Evolutionary conservation across 2,797 vertebrate genomes (phyloP).

Genomic region (Salmo trutta): DNA sequence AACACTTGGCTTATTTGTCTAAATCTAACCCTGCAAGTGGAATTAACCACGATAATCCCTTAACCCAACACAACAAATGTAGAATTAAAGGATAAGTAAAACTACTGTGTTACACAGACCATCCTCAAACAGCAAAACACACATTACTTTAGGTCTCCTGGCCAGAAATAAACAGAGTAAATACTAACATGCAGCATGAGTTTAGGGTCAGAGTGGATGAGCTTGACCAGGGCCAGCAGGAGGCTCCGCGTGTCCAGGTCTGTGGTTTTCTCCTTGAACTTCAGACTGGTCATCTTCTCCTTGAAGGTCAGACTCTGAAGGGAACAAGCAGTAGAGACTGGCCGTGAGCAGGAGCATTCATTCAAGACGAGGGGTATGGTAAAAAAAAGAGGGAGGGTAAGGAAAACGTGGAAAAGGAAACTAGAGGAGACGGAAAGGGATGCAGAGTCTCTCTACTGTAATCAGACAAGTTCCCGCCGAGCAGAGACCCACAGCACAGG

Average conservation of each 20-base stretch:
- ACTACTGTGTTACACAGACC: background rate
- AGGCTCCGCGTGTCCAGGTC: constrained; percentile 85
- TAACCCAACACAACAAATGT: background rate
- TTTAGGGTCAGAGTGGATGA: constrained; percentile 82
- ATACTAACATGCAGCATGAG: constrained; percentile 82
- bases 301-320: constrained; percentile 80
- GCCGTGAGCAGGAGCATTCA: background rate
- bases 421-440: background rate
- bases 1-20: background rate
- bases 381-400: background rate
- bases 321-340: constrained; percentile 11
- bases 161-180: background rate
- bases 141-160: background rate
- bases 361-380: constrained; percentile 18
- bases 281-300: constrained; percentile 89
- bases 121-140: background rate
- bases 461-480: background rate
- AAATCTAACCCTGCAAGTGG: background rate
- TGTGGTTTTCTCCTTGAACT: constrained; percentile 86
- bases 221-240: constrained; percentile 82
- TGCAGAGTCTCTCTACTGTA: background rate
- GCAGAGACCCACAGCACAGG: background rate
- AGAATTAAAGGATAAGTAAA: background rate
- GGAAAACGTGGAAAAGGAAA: constrained; percentile 33
- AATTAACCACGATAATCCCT: constrained; percentile 1